A percentile compares a stretch with the other conserved stretches of the same genome.
These are phyloP conservation scores for Xanthia icteritia DNA, from an alignment of 2,888 invertebrate species.

Conservation along the genomic window DNA sequence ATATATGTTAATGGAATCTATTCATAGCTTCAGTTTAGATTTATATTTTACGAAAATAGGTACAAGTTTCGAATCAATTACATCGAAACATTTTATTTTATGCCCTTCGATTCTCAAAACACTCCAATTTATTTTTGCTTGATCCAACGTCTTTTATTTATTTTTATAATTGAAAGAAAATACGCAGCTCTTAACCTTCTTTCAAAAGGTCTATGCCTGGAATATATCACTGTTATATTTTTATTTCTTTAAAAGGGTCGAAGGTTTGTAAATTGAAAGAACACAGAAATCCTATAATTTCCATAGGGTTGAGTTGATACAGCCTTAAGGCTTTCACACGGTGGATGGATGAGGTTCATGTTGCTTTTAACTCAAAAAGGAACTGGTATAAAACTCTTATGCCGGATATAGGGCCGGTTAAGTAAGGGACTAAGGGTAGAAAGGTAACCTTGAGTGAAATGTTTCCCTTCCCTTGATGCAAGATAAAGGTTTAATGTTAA, in stretches of 20 bases:
- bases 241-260: slow-evolving; percentile 35
- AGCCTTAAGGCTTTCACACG: slow-evolving; percentile 24
- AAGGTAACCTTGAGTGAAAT: slow-evolving; percentile 4
- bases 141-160: slow-evolving; percentile 3
- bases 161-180: slow-evolving; percentile 35
- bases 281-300: slow-evolving; percentile 41
- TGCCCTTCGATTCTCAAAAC: background rate
- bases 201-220: background rate
- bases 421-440: slow-evolving; percentile 17
- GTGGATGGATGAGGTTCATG: slow-evolving; percentile 26
- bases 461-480: slow-evolving; percentile 22
- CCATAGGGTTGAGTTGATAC: slow-evolving; percentile 23
- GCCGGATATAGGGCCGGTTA: slow-evolving; percentile 26
- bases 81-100: background rate
- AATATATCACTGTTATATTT: slow-evolving; percentile 25
- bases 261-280: slow-evolving; percentile 35
- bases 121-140: slow-evolving; percentile 18
- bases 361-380: slow-evolving; percentile 38
- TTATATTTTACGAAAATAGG: slow-evolving; percentile 11
- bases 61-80: slow-evolving; percentile 2
- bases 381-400: slow-evolving; percentile 29
- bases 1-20: slow-evolving; percentile 12
- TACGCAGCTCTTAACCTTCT: slow-evolving; percentile 24
- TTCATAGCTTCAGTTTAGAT: slow-evolving; percentile 7
- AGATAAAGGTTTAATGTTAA: slow-evolving; percentile 18